Evolutionary conservation across 2,113 vertebrate genomes (phyloP).

Genomic region (Strix uralensis): DNA sequence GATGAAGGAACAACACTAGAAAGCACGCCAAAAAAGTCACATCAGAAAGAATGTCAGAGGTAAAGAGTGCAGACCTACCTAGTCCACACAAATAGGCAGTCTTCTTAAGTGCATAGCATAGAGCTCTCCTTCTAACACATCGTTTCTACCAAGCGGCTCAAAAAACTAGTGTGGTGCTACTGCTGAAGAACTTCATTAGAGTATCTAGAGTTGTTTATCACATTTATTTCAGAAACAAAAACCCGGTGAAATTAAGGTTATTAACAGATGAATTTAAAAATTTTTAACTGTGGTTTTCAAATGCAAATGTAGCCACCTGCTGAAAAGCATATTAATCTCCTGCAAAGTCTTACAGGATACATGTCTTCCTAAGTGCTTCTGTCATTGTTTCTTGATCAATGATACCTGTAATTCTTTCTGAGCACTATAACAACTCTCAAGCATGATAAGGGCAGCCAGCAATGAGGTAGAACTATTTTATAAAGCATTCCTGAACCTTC

Average conservation of each 20-base stretch:
- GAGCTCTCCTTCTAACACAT: neutral
- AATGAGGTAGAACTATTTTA: neutral
- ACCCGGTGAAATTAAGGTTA: neutral
- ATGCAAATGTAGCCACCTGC: neutral
- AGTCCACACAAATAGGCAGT: neutral
- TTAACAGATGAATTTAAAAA: neutral
- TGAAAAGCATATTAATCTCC: neutral
- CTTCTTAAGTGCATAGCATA: neutral
- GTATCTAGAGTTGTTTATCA: neutral
- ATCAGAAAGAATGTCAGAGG: neutral
- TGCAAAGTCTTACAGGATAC: neutral
- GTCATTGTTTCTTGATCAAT: neutral
- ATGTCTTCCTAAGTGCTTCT: neutral
- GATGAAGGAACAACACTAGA: neutral
- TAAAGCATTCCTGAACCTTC: neutral
- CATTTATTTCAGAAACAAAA: neutral
- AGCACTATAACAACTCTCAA: neutral
- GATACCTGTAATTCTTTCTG: neutral
- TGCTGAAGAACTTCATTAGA: neutral
- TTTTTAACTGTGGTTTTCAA: neutral
- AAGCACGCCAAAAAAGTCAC: neutral
- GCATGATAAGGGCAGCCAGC: neutral
- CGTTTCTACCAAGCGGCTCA: neutral
- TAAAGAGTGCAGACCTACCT: neutral
- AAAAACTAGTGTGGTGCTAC: neutral